Conservation (phyloP, 53 echinoderm and acorn worm species). For the Apostichopus leukothele region DNA sequence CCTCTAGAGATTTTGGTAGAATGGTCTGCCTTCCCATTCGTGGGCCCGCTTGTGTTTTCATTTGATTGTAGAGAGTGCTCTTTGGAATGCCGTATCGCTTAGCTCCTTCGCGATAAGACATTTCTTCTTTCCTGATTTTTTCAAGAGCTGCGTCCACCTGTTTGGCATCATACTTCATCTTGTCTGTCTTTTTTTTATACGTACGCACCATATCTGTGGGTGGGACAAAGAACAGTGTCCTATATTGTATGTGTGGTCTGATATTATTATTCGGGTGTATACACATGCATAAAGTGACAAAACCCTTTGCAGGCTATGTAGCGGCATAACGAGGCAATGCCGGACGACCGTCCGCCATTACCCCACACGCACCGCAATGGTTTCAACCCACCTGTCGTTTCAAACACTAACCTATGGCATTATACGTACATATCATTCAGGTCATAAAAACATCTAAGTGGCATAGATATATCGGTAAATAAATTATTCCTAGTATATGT, state of each 20-base stretch:
- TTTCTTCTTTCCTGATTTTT: not conserved
- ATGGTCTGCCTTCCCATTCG: not conserved
- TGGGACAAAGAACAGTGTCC: too few relatives aligned
- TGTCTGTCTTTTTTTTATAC: not conserved
- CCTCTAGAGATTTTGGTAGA: not conserved
- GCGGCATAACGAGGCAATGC: not conserved
- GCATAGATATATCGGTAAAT: not conserved
- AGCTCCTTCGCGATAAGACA: not conserved
- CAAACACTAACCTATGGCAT: slow-evolving; percentile 10
- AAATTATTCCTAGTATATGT: not conserved
- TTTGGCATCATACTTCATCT: not conserved
- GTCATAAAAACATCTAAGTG: slow-evolving; percentile 6
- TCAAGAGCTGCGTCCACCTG: not conserved
- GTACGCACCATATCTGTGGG: not conserved
- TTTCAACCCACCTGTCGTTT: slow-evolving; percentile 24
- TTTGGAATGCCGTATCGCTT: not conserved
- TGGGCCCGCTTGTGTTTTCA: not conserved
- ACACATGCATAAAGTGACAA: too few relatives aligned
- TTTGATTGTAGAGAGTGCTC: not conserved
- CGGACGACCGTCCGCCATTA: slow-evolving; percentile 8
- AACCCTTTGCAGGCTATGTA: slow-evolving; percentile 17
- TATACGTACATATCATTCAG: not conserved
- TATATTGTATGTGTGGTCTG: too few relatives aligned
- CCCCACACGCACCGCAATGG: not conserved
- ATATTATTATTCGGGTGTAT: too few relatives aligned